A percentile compares a stretch with the other conserved stretches of the same genome.
phyloP scores from a whole-genome alignment of 2,888 invertebrate species.

The Microctonus hyperodae region DNA sequence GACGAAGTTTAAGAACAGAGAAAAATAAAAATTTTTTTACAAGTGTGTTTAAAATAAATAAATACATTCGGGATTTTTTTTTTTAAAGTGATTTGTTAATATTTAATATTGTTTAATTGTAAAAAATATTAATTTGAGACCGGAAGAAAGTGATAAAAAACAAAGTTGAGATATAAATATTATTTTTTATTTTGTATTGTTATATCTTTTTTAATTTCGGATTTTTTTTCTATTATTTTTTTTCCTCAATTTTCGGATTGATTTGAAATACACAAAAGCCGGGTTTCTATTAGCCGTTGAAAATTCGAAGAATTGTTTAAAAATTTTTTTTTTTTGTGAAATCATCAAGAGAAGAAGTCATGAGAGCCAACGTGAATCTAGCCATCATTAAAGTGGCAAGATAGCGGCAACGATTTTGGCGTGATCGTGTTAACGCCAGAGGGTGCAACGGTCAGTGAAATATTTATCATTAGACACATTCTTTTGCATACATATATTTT shows the following conservation, averaged over 20 bases:
- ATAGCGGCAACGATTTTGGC: slow-evolving; percentile 35
- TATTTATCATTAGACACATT: neutral
- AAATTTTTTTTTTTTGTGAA: neutral
- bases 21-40: too few species aligned
- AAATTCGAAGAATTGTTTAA: too few species aligned
- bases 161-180: too few species aligned
- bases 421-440: slow-evolving; percentile 33
- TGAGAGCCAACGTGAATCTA: slow-evolving; percentile 33
- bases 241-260: too few species aligned
- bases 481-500: too few species aligned
- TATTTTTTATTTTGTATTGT: too few species aligned
- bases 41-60: too few species aligned
- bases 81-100: neutral
- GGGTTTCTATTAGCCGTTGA: too few species aligned
- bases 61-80: neutral
- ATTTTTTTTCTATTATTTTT: too few species aligned
- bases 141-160: neutral
- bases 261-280: too few species aligned
- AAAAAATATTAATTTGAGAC: neutral
- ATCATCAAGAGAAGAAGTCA: slow-evolving; percentile 15
- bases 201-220: too few species aligned
- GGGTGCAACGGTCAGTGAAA: slow-evolving; percentile 39
- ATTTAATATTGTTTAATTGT: neutral
- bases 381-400: slow-evolving; percentile 35
- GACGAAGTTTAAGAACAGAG: too few species aligned